Percentiles rank a stretch among this genome's conserved stretches.
Conservation (phyloP, 2,797 vertebrate species). For the Spea hammondii region DNA sequence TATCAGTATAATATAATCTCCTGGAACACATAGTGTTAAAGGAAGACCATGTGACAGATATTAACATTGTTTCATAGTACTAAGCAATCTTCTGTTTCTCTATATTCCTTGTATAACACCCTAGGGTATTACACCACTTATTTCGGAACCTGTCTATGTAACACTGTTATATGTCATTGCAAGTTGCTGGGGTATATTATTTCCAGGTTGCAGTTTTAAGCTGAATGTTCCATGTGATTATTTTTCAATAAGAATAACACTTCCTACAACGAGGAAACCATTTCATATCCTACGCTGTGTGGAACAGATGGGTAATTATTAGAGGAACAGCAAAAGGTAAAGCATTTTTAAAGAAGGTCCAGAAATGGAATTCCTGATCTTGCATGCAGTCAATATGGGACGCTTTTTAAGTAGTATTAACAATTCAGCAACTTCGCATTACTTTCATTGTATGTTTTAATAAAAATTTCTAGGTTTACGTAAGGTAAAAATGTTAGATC, state of each 20-base stretch:
- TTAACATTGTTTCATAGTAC: too few relatives aligned
- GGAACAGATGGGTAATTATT: conserved; percentile 8
- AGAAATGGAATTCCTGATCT: background rate
- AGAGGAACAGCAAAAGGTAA: conserved; percentile 12
- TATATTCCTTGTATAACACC: too few relatives aligned
- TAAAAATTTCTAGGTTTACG: too few relatives aligned
- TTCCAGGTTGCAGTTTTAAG: background rate
- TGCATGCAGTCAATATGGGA: too few relatives aligned
- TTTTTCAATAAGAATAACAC: conserved; percentile 26
- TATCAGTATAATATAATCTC: too few relatives aligned
- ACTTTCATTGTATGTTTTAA: too few relatives aligned
- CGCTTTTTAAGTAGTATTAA: too few relatives aligned
- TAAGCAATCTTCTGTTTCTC: too few relatives aligned
- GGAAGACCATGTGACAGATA: too few relatives aligned
- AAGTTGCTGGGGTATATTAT: background rate
- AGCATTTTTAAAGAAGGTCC: background rate
- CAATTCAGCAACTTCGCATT: too few relatives aligned
- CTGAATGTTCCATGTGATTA: conserved; percentile 5
- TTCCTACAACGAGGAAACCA: conserved; percentile 18
- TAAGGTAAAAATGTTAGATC: too few relatives aligned
- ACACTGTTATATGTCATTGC: background rate
- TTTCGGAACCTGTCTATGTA: background rate
- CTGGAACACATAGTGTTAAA: too few relatives aligned
- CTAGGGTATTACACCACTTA: background rate
- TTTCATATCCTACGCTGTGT: conserved; percentile 9